phyloP scores from a whole-genome alignment of 2,113 vertebrate species.

The Climacteris rufus region DNA sequence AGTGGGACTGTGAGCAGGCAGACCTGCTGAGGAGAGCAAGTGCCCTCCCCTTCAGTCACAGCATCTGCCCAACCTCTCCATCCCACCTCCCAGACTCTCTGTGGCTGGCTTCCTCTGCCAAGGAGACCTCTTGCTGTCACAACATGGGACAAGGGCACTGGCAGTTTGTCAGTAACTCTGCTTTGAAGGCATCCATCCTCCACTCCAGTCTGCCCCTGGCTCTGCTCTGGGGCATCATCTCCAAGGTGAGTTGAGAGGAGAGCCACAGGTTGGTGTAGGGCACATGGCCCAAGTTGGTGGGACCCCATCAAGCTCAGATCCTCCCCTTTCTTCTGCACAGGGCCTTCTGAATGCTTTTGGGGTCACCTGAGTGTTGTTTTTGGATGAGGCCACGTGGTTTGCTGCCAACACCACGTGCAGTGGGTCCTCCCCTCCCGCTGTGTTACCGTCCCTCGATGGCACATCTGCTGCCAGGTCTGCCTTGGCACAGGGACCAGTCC shows the following conservation, averaged over 20 bases:
- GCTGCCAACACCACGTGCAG: background rate
- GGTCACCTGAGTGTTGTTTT: background rate
- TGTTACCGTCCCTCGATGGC: fast-evolving
- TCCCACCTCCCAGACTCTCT: background rate
- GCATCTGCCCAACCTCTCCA: fast-evolving
- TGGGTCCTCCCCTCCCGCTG: fast-evolving
- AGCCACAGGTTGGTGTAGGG: background rate
- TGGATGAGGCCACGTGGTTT: background rate
- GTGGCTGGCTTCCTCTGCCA: background rate
- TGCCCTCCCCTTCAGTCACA: fast-evolving
- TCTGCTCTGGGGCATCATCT: background rate
- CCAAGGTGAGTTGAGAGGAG: background rate
- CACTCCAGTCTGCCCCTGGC: fast-evolving
- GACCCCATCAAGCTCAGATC: background rate
- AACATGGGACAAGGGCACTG: fast-evolving
- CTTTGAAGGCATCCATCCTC: background rate
- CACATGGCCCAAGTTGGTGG: background rate
- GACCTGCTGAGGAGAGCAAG: background rate
- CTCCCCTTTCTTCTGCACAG: background rate
- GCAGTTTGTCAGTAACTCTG: background rate
- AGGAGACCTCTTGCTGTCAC: background rate
- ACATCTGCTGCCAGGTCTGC: background rate
- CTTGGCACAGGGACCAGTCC: background rate
- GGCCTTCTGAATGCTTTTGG: background rate
- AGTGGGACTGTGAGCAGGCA: background rate